Evolutionary conservation across 2,113 vertebrate species (phyloP), one percentile per base, ranked within the genome.

Genomic region (Limanda limanda): DNA sequence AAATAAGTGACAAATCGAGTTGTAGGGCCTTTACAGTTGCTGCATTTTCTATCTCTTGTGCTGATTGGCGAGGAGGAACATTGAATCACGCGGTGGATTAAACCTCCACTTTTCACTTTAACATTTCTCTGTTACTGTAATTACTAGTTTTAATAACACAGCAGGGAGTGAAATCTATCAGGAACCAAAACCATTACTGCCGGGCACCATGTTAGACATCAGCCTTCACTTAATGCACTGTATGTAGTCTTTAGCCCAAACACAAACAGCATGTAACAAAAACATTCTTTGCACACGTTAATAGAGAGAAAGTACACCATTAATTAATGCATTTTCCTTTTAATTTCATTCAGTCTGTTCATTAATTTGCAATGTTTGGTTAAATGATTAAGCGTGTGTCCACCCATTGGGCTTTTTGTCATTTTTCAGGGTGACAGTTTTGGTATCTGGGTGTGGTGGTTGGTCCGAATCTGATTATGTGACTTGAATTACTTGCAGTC

Each of bases 311-410:
- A 62, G 37, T 55, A 1, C 7, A 10, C 24, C 21, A n/a, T 55
- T 21, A 25, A 47, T 56, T 14, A 27, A 24, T 37, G 14, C 21
- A 37, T 57, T 40, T 18, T 11, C 4, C 31, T 67, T 48, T 21
- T 7, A 37, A 6, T 42, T 63, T 68, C 15, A 14, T 35, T 42
- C 5, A 17, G 25, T 8, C 20, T 68, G 68, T 37, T 17, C 42
- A 79, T 85, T 76, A 21, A 45, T 72, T 62, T 58, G n/a, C 62
- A 61, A 71, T 76, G 69, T 85, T 70, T 74, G 18, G 42, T 45
- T 60, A 42, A 76, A 76, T 71, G 25, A 71, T 11, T 21, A 21
- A 25, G 45, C 47, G 47, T 25, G 2, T 51, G 18, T 55, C 42
- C 0, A 24, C 72, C 74, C 17, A 8, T 56, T 75, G 66, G 48